Conservation (phyloP, 2,888 invertebrate species). For the Tipula lateralis region DNA sequence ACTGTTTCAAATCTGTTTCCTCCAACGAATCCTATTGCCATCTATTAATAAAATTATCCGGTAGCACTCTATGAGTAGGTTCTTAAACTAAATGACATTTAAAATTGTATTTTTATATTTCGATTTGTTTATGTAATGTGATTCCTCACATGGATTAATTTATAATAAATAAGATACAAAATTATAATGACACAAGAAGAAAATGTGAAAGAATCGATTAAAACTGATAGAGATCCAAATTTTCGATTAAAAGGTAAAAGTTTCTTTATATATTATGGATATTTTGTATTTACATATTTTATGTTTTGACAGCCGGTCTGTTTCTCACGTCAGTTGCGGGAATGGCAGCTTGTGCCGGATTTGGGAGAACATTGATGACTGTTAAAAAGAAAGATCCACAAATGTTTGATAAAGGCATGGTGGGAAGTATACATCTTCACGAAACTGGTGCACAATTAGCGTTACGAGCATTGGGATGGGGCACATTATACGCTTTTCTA, state of each 20-base stretch:
- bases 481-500: constrained; percentile 77
- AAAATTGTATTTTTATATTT: neutral
- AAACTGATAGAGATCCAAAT: neutral
- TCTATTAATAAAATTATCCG: neutral
- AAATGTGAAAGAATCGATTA: neutral
- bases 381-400: constrained; percentile 76
- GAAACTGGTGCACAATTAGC: constrained; percentile 79
- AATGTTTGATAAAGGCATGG: constrained; percentile 69
- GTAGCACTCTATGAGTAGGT: neutral
- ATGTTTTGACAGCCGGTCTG: constrained; percentile 41
- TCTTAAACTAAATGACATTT: neutral
- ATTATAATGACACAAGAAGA: neutral
- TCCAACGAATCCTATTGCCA: neutral
- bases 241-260: constrained; percentile 1
- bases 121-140: neutral
- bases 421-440: constrained; percentile 57
- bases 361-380: constrained; percentile 69
- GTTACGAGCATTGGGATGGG: constrained; percentile 79
- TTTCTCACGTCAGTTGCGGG: constrained; percentile 53
- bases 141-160: neutral
- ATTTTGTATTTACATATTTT: neutral
- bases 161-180: neutral
- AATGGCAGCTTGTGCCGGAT: constrained; percentile 74
- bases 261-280: neutral
- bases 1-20: no score